Percentiles rank a stretch among this genome's conserved stretches.
Conservation (phyloP, 2,888 invertebrate genomes). For the Leptopilina syphax region DNA sequence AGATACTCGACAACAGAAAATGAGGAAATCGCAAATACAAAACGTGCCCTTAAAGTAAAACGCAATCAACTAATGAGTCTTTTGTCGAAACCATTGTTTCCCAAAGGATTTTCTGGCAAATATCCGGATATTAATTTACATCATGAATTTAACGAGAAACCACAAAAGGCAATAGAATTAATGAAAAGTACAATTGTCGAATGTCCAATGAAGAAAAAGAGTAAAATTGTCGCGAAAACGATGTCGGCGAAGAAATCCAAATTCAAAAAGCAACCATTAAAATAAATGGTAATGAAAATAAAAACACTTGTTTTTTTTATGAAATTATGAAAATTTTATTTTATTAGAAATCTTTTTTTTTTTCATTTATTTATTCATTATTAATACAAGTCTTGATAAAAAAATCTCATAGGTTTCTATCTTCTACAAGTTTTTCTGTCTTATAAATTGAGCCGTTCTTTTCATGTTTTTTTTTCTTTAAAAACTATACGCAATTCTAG, state of each 20-base stretch:
- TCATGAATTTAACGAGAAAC: constrained; percentile 65
- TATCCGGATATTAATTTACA: constrained; percentile 77
- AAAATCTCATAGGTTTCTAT: constrained; percentile 23
- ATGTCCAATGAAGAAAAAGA: constrained; percentile 53
- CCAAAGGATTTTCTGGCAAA: constrained; percentile 83
- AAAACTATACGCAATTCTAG: constrained; percentile 11
- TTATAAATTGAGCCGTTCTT: constrained; percentile 39
- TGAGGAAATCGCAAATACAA: constrained; percentile 76
- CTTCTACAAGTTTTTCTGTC: constrained; percentile 6
- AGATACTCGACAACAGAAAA: constrained; percentile 68
- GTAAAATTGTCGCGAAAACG: constrained; percentile 11
- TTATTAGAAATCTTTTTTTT: constrained; percentile 14
- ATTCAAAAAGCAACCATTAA: constrained; percentile 43
- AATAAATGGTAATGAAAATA: constrained; percentile 41
- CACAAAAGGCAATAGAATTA: constrained; percentile 78
- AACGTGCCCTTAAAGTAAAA: constrained; percentile 78
- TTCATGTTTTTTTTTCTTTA: not conserved
- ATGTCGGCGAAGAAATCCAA: constrained; percentile 48
- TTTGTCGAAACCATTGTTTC: constrained; percentile 82
- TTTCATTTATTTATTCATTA: constrained; percentile 20
- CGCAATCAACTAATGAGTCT: constrained; percentile 79
- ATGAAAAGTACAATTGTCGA: constrained; percentile 77
- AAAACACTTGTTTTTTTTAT: not conserved
- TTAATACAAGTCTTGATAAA: constrained; percentile 28
- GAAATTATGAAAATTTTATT: constrained; percentile 8